Conservation (phyloP, 2,888 invertebrate genomes). For the Hartigia nigra region DNA sequence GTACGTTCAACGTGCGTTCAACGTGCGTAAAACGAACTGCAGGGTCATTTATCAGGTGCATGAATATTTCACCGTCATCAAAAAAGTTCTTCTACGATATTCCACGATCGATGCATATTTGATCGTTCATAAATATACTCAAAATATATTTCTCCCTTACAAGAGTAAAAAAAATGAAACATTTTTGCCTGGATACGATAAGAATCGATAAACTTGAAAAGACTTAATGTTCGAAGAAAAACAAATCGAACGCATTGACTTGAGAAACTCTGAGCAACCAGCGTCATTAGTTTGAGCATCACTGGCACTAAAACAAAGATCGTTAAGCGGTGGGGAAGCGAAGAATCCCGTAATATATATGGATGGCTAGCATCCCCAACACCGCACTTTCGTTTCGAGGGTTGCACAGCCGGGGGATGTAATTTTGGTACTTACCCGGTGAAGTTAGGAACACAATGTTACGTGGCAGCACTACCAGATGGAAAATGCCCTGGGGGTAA, state of each 20-base stretch:
- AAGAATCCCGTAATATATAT: conserved; percentile 55
- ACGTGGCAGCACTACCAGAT: conserved; percentile 58
- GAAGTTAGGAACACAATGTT: conserved; percentile 57
- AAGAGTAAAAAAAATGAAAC: neutral
- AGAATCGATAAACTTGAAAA: neutral
- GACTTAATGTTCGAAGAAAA: neutral
- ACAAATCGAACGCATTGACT: neutral
- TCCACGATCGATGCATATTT: neutral
- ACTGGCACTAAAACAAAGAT: conserved; percentile 53
- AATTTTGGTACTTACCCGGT: conserved; percentile 56
- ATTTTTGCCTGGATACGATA: neutral
- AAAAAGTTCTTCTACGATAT: neutral
- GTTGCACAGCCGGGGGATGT: conserved; percentile 48
- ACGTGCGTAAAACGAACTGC: neutral
- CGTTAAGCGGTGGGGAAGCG: conserved; percentile 51
- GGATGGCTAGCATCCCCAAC: conserved; percentile 44
- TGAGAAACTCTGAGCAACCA: neutral
- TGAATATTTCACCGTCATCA: neutral
- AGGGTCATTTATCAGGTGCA: neutral
- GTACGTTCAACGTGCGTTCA: neutral
- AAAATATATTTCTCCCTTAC: neutral
- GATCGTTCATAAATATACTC: neutral
- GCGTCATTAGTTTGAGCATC: conserved; percentile 40
- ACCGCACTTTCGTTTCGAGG: conserved; percentile 47
- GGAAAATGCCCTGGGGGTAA: conserved; percentile 38